phyloP scores from a whole-genome alignment of 2,797 vertebrate genomes.

The Crypturellus tataupa region DNA sequence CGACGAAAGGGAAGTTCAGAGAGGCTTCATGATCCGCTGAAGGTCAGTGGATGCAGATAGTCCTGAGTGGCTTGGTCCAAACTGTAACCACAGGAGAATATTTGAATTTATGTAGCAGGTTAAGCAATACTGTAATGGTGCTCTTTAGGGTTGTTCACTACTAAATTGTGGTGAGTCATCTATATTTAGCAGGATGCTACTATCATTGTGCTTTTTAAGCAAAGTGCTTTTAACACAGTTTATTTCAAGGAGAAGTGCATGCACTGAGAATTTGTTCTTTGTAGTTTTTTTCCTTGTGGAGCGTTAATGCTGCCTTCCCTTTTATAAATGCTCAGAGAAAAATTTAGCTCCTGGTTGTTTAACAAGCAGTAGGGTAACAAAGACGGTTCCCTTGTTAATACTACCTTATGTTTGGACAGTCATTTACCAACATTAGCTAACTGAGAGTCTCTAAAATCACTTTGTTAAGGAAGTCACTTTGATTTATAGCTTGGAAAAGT shows the following conservation, averaged over 20 bases:
- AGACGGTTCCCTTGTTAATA: conserved; percentile 37
- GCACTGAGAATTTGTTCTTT: conserved; percentile 66
- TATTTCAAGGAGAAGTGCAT: conserved; percentile 71
- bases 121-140: conserved; percentile 64
- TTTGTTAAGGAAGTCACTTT: conserved; percentile 17
- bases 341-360: conserved; percentile 68
- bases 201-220: conserved; percentile 72
- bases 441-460: conserved; percentile 15
- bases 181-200: conserved; percentile 76
- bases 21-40: background rate
- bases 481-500: conserved; percentile 11
- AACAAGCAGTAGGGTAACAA: conserved; percentile 36
- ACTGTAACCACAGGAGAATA: conserved; percentile 46
- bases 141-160: conserved; percentile 65
- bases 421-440: conserved; percentile 29
- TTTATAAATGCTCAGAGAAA: conserved; percentile 61
- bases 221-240: conserved; percentile 76
- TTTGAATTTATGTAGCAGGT: conserved; percentile 70
- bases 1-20: conserved; percentile 21
- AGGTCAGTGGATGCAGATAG: conserved; percentile 1
- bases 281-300: conserved; percentile 49
- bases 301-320: conserved; percentile 64
- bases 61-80: background rate
- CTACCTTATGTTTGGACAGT: conserved; percentile 34
- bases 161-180: conserved; percentile 73